These are phyloP conservation scores for Clitarchus hookeri DNA, from an alignment of 2,888 invertebrate genomes.

Conservation along the genomic window DNA sequence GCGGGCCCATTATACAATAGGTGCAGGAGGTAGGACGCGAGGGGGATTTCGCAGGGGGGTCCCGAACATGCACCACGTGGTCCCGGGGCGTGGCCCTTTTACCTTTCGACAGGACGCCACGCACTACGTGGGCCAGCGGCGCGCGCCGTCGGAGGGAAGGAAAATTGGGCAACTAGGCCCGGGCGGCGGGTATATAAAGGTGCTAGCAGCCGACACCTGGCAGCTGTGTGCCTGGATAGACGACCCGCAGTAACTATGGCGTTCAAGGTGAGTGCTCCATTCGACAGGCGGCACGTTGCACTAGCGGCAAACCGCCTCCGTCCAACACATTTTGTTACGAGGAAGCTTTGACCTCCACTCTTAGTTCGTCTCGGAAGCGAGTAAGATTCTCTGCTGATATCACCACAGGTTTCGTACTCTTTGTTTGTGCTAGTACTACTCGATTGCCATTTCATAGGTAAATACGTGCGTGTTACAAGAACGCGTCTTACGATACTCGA, in stretches of 20 bases:
- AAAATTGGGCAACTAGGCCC: background rate
- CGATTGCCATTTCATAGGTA: no score
- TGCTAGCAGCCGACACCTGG: background rate
- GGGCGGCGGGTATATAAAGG: background rate
- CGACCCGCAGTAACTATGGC: constrained; percentile 20
- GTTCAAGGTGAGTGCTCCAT: constrained; percentile 19
- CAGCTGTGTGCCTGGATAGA: background rate
- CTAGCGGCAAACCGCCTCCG: no score
- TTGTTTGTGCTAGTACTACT: no score
- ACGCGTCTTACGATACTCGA: no score
- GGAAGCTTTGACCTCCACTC: no score
- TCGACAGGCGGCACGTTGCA: background rate
- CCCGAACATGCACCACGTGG: constrained; percentile 10
- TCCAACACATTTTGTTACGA: no score
- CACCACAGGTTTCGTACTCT: no score
- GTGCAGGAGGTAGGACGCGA: background rate
- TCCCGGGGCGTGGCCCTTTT: constrained; percentile 19
- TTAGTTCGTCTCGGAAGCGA: no score
- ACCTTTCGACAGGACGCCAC: background rate
- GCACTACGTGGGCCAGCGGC: background rate
- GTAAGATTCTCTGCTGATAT: no score
- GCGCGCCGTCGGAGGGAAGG: background rate
- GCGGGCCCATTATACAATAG: constrained; percentile 2
- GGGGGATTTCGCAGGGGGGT: background rate
- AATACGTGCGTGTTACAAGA: no score